Evolutionary conservation across 2,797 vertebrate genomes (phyloP).

Genomic region (Rhinogobio ventralis): DNA sequence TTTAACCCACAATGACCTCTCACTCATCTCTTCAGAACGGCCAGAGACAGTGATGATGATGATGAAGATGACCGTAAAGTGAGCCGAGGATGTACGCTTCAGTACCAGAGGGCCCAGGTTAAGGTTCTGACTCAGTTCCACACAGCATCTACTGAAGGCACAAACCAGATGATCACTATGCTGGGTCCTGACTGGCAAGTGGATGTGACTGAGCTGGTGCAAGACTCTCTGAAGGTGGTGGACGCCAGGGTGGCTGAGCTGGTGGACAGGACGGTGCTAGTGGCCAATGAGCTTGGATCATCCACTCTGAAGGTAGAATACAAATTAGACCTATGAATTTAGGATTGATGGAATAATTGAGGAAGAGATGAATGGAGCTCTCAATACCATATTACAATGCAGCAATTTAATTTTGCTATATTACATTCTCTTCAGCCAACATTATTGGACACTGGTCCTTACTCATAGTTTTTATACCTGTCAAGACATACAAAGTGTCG

Average conservation of each 20-base stretch:
- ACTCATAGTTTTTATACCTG: conserved; percentile 6
- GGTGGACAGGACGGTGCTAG: conserved; percentile 89
- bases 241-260: conserved; percentile 91
- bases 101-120: conserved; percentile 92
- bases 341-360: background rate
- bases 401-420: background rate
- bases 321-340: background rate
- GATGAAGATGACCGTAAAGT: conserved; percentile 89
- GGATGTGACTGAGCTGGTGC: conserved; percentile 95
- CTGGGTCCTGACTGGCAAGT: conserved; percentile 97
- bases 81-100: conserved; percentile 92
- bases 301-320: conserved; percentile 88
- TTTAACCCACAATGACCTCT: background rate
- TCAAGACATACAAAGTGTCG: background rate
- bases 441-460: background rate
- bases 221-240: conserved; percentile 90
- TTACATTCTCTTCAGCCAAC: background rate
- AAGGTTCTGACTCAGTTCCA: conserved; percentile 98
- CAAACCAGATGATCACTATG: conserved; percentile 95
- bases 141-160: conserved; percentile 92
- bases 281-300: conserved; percentile 90
- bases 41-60: conserved; percentile 90
- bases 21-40: conserved; percentile 67
- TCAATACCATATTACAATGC: background rate
- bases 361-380: background rate